Conservation (phyloP, 2,113 vertebrate genomes). For the Cisticola juncidis region DNA sequence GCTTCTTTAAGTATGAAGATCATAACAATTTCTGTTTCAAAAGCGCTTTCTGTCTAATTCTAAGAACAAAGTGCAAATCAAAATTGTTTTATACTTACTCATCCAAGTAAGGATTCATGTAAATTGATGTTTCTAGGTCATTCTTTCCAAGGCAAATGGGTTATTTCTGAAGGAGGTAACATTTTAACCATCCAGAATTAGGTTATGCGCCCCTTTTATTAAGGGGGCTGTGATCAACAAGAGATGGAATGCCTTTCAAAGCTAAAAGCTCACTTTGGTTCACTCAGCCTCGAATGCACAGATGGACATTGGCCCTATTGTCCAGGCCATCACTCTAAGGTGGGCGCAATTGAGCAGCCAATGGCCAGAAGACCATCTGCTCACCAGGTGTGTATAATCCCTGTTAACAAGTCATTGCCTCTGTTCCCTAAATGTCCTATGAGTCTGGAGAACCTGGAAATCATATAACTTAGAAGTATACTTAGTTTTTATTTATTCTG, state of each 20-base stretch:
- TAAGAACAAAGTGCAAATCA: not conserved
- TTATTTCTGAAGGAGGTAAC: not conserved
- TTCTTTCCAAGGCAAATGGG: not conserved
- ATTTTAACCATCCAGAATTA: not conserved
- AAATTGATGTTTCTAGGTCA: not conserved
- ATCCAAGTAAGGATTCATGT: not conserved
- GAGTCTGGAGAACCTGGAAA: not conserved
- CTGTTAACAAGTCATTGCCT: not conserved
- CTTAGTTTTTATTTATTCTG: not conserved
- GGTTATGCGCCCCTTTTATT: not conserved
- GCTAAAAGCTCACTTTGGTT: not conserved
- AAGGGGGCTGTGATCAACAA: fast-evolving
- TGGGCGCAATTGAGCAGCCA: not conserved
- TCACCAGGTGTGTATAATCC: not conserved
- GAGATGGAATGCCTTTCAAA: not conserved
- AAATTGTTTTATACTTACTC: not conserved
- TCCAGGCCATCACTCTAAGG: not conserved
- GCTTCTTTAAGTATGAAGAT: not conserved
- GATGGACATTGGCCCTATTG: not conserved
- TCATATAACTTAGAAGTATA: not conserved
- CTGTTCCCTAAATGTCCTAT: not conserved
- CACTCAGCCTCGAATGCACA: not conserved
- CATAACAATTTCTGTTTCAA: not conserved
- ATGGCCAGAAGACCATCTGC: not conserved
- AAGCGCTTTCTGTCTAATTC: not conserved